These are phyloP conservation scores for Dascillus cervinus DNA, from an alignment of 2,888 invertebrate genomes.

Conservation along the genomic window DNA sequence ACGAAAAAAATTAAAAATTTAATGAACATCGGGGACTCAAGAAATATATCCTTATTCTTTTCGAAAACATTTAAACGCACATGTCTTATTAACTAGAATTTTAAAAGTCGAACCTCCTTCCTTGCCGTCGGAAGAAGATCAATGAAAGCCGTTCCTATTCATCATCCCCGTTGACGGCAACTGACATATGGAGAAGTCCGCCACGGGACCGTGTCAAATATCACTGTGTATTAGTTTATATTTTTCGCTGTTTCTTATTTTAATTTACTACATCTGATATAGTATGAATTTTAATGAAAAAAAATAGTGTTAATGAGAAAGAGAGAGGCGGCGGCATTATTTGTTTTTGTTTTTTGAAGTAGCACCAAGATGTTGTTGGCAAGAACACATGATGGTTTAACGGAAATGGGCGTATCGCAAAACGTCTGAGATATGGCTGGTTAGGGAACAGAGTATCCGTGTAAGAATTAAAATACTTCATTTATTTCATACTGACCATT, in stretches of 20 bases:
- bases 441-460: conserved; percentile 19
- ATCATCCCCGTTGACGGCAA: conserved; percentile 17
- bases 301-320: no score
- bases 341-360: no score
- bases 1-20: no score
- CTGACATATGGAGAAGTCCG: conserved; percentile 19
- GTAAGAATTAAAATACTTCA: conserved; percentile 6
- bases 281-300: no score
- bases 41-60: no score
- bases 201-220: conserved; percentile 19
- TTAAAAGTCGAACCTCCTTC: conserved; percentile 12
- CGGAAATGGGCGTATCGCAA: conserved; percentile 15
- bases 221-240: no score
- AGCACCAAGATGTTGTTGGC: conserved; percentile 12
- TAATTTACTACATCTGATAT: no score
- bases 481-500: neutral
- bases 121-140: conserved; percentile 9
- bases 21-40: no score
- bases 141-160: conserved; percentile 13
- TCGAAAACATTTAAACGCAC: no score
- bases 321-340: no score
- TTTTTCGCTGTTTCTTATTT: no score
- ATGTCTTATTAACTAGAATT: conserved; percentile 14
- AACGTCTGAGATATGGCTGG: conserved; percentile 18
- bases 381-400: conserved; percentile 10